These are phyloP conservation scores for Brachionus rubens DNA, from an alignment of 1,140 invertebrate species.

Conservation along the genomic window DNA sequence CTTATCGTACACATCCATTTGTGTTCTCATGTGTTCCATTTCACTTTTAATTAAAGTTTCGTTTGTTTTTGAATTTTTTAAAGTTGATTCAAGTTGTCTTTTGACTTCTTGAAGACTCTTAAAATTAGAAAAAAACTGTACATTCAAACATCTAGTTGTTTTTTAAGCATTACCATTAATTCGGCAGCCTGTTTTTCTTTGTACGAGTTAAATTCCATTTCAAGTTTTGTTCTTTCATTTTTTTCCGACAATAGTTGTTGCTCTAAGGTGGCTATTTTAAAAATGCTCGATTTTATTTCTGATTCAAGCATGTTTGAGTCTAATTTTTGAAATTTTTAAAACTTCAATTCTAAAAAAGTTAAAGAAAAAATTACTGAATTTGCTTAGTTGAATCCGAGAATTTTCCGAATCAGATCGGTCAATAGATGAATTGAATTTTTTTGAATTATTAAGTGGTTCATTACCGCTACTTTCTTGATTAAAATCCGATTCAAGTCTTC, in stretches of 20 bases:
- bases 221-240: conserved; percentile 21
- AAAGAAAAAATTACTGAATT: neutral
- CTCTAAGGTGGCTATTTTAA: conserved; percentile 33
- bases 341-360: neutral
- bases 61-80: conserved; percentile 40
- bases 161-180: neutral
- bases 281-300: conserved; percentile 30
- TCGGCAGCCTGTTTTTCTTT: conserved; percentile 22
- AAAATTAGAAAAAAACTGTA: neutral
- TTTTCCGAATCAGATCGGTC: conserved; percentile 4
- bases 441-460: neutral
- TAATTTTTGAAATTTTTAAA: neutral
- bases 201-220: conserved; percentile 18
- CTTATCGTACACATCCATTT: conserved; percentile 32
- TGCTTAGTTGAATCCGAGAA: neutral
- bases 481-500: conserved; percentile 3
- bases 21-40: conserved; percentile 25
- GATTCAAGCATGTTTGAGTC: conserved; percentile 24
- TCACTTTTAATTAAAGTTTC: conserved; percentile 32
- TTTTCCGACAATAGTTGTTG: conserved; percentile 23
- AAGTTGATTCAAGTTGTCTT: neutral
- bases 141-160: neutral
- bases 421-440: conserved; percentile 8
- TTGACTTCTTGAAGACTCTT: conserved; percentile 34
- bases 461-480: neutral